phyloP scores from a whole-genome alignment of 2,888 invertebrate genomes.

The Tetramorium bicarinatum region DNA sequence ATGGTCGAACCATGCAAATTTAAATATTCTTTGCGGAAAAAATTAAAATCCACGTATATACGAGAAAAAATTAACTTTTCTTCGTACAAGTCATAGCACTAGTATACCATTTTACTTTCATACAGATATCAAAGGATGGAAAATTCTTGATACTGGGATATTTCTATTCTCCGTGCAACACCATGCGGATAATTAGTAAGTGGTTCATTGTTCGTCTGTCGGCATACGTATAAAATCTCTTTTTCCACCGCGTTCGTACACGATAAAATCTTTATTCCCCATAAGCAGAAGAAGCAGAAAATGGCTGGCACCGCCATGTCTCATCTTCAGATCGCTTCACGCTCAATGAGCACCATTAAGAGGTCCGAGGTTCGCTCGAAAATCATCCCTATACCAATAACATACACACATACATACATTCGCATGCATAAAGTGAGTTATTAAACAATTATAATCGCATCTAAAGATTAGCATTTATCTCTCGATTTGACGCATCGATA shows the following conservation, averaged over 20 bases:
- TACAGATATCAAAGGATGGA: constrained; percentile 13
- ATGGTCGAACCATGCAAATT: not conserved
- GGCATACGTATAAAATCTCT: constrained; percentile 51
- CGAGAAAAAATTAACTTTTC: constrained; percentile 6
- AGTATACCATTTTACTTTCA: not conserved
- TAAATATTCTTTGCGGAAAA: constrained; percentile 15
- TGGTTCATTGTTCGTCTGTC: constrained; percentile 32
- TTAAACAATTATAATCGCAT: constrained; percentile 76
- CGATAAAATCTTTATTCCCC: constrained; percentile 53
- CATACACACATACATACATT: constrained; percentile 36
- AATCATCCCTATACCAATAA: constrained; percentile 65
- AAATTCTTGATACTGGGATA: constrained; percentile 33
- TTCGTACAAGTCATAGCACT: not conserved
- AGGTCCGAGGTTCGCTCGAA: constrained; percentile 35
- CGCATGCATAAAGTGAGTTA: constrained; percentile 61
- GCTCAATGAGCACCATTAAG: constrained; percentile 46
- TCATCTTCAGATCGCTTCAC: constrained; percentile 50
- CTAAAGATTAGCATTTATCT: constrained; percentile 65
- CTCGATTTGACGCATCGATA: constrained; percentile 62
- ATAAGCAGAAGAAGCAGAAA: constrained; percentile 56
- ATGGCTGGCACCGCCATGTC: constrained; percentile 42
- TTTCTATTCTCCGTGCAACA: constrained; percentile 45
- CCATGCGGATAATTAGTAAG: constrained; percentile 50
- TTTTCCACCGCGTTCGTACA: constrained; percentile 15
- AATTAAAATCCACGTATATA: not conserved